These are phyloP conservation scores for Chrysotoxum bicinctum DNA, from an alignment of 2,888 invertebrate species.

Conservation along the genomic window DNA sequence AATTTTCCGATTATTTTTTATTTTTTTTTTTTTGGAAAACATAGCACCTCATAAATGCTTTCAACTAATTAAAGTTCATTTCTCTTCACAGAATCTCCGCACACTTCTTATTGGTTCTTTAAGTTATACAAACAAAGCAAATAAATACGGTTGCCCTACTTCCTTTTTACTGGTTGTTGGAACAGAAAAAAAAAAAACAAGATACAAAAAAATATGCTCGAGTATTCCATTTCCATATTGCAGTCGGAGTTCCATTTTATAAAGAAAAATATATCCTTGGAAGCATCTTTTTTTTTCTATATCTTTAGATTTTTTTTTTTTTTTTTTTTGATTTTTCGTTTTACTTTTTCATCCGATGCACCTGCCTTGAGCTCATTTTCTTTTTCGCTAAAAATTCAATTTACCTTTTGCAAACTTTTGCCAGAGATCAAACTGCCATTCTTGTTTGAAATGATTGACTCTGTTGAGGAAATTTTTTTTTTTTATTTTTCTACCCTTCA, in stretches of 20 bases:
- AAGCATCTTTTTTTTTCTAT: background rate
- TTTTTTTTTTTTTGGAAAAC: too few species aligned
- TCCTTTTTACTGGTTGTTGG: background rate
- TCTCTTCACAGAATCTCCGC: background rate
- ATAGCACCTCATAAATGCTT: background rate
- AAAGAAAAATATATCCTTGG: background rate
- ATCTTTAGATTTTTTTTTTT: background rate
- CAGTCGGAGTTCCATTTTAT: background rate
- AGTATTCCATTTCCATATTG: slow-evolving; percentile 8
- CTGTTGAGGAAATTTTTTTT: background rate
- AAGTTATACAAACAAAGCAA: background rate
- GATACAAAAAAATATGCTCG: background rate
- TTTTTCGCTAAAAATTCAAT: slow-evolving; percentile 3
- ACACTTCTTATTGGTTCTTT: background rate
- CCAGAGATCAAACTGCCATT: slow-evolving; percentile 14
- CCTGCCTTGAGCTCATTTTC: slow-evolving; percentile 11
- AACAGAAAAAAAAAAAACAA: background rate
- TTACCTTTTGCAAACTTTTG: slow-evolving; percentile 29
- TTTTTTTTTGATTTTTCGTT: background rate
- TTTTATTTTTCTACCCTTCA: background rate
- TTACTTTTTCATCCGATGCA: background rate
- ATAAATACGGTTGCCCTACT: background rate
- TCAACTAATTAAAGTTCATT: slow-evolving; percentile 5
- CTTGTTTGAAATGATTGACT: slow-evolving; percentile 10
- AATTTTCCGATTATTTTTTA: too few species aligned